phyloP scores from a whole-genome alignment of 2,888 invertebrate species.

The Hydraecia micacea region DNA sequence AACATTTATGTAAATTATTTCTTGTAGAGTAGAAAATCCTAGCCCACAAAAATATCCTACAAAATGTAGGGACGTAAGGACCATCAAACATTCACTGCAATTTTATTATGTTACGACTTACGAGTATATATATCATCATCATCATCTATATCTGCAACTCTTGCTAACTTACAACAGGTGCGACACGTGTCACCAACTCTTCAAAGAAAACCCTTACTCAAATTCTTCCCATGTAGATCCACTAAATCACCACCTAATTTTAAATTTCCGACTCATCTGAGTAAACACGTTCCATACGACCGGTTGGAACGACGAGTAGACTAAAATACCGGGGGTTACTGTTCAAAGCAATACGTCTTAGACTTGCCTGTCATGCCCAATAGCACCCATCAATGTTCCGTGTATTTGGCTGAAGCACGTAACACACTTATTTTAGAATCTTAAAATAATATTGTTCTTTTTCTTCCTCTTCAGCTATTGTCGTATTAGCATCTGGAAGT shows the following conservation, averaged over 20 bases:
- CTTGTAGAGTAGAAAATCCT: not conserved
- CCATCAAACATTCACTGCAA: not conserved
- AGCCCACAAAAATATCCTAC: not conserved
- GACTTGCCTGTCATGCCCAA: conserved; percentile 86
- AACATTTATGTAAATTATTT: conserved; percentile 13
- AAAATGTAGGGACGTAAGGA: not conserved
- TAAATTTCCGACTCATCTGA: conserved; percentile 86
- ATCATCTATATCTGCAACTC: not conserved
- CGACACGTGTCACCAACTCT: conserved; percentile 18
- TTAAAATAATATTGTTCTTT: conserved; percentile 74
- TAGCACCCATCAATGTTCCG: conserved; percentile 87
- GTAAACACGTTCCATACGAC: conserved; percentile 84
- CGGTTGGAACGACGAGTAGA: conserved; percentile 72
- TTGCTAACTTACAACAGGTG: conserved; percentile 23
- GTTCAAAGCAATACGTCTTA: conserved; percentile 76
- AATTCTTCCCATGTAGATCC: conserved; percentile 45
- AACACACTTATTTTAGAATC: conserved; percentile 84
- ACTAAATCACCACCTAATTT: conserved; percentile 82
- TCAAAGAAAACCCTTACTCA: conserved; percentile 39
- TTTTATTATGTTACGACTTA: not conserved
- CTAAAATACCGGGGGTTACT: conserved; percentile 84
- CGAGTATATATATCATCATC: not conserved
- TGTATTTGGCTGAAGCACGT: conserved; percentile 86
- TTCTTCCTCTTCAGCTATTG: conserved; percentile 58
- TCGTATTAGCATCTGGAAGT: conserved; percentile 63